Conservation (phyloP, 1,140 invertebrate species). For the Hyphantria cunea region DNA sequence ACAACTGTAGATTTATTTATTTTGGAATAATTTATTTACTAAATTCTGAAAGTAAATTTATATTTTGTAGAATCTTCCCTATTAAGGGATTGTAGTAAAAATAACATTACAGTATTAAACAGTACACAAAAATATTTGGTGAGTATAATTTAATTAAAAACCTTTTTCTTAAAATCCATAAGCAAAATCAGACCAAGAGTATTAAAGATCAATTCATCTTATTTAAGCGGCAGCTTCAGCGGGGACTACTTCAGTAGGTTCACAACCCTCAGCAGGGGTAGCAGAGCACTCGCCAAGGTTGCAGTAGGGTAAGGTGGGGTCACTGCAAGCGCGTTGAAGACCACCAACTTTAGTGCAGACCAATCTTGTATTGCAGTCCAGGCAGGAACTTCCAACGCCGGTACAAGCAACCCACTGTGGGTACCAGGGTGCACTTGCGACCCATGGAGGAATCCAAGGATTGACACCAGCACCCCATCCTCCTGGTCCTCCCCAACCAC, state of each 20-base stretch:
- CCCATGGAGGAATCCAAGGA: constrained; percentile 65
- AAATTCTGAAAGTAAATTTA: no score
- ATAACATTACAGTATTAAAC: no score
- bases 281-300: constrained; percentile 69
- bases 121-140: no score
- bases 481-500: constrained; percentile 26
- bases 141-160: no score
- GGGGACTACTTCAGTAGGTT: constrained; percentile 27
- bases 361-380: constrained; percentile 62
- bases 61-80: no score
- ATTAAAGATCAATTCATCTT: background rate
- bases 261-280: constrained; percentile 63
- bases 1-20: no score
- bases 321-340: constrained; percentile 54
- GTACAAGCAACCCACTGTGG: constrained; percentile 66
- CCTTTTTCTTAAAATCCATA: background rate
- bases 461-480: constrained; percentile 37
- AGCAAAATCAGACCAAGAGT: background rate
- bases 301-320: constrained; percentile 66
- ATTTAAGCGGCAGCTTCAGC: constrained; percentile 23
- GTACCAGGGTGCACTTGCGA: constrained; percentile 55
- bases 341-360: constrained; percentile 69
- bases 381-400: constrained; percentile 52
- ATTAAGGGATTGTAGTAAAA: no score
- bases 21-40: no score